Percentiles rank a stretch among this genome's conserved stretches.
Conservation (phyloP, 2,113 vertebrate species). For the Odontesthes bonariensis region DNA sequence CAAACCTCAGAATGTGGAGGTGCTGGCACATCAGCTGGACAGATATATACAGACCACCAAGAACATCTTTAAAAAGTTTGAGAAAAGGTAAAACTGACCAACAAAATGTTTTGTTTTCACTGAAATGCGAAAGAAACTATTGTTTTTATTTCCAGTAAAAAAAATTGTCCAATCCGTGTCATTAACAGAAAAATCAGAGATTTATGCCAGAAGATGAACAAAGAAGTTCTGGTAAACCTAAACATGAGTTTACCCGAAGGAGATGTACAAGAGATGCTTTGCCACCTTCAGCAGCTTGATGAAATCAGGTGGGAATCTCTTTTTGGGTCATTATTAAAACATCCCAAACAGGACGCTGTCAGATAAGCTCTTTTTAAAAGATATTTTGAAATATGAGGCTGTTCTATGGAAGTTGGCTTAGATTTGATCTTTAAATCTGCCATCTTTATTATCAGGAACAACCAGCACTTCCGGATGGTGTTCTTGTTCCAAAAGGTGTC, state of each 20-base stretch:
- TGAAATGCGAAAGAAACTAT: too few relatives aligned
- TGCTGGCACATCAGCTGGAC: constrained; percentile 72
- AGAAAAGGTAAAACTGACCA: constrained; percentile 57
- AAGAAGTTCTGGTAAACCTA: constrained; percentile 14
- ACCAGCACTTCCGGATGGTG: constrained; percentile 41
- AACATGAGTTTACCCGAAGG: constrained; percentile 47
- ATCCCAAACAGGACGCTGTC: too few relatives aligned
- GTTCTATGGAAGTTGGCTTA: too few relatives aligned
- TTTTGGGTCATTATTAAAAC: too few relatives aligned
- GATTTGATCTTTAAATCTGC: too few relatives aligned
- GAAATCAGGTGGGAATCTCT: constrained; percentile 51
- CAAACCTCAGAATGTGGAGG: constrained; percentile 64
- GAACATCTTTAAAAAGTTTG: constrained; percentile 60
- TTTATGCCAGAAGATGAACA: not conserved
- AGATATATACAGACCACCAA: constrained; percentile 65
- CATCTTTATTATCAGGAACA: constrained; percentile 33
- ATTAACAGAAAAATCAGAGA: constrained; percentile 36
- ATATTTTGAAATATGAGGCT: too few relatives aligned
- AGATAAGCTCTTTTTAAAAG: too few relatives aligned
- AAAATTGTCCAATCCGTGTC: not conserved
- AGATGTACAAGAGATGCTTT: constrained; percentile 51
- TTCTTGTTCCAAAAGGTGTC: constrained; percentile 45
- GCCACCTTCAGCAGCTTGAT: constrained; percentile 35
- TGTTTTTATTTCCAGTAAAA: not conserved
- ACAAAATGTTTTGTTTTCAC: fast-evolving